Conservation (phyloP, 1,140 invertebrate species). For the Thaumatotibia leucotreta region DNA sequence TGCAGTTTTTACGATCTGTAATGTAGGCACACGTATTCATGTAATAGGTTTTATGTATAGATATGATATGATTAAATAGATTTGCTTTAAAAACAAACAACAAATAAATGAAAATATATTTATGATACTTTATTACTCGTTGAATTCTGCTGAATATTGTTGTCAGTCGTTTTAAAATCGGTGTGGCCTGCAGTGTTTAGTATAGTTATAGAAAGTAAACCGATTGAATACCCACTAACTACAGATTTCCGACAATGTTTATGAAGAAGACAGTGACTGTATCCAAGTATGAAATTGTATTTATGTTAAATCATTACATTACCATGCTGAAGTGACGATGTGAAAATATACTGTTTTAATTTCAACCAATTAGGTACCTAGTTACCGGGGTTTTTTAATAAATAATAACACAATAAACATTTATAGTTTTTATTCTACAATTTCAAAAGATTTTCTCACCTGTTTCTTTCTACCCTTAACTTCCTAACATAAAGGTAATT, state of each 20-base stretch:
- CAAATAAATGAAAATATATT: neutral
- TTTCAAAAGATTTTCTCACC: conserved; percentile 12
- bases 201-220: neutral
- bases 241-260: neutral
- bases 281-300: conserved; percentile 17
- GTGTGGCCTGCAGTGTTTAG: neutral
- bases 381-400: conserved; percentile 49
- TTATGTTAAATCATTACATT: conserved; percentile 18
- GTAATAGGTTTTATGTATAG: neutral
- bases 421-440: conserved; percentile 18
- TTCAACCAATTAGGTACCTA: conserved; percentile 46
- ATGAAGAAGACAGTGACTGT: neutral
- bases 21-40: neutral
- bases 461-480: conserved; percentile 9
- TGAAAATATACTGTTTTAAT: conserved; percentile 31
- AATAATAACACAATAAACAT: conserved; percentile 35
- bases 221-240: neutral
- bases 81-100: neutral
- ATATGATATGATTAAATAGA: neutral
- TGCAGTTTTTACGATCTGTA: neutral
- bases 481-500: conserved; percentile 16
- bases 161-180: neutral
- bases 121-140: neutral
- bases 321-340: conserved; percentile 21
- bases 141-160: neutral